Base-by-base conservation (phyloP, 2,797 vertebrate species). In the Acridotheres tristis region DNA sequence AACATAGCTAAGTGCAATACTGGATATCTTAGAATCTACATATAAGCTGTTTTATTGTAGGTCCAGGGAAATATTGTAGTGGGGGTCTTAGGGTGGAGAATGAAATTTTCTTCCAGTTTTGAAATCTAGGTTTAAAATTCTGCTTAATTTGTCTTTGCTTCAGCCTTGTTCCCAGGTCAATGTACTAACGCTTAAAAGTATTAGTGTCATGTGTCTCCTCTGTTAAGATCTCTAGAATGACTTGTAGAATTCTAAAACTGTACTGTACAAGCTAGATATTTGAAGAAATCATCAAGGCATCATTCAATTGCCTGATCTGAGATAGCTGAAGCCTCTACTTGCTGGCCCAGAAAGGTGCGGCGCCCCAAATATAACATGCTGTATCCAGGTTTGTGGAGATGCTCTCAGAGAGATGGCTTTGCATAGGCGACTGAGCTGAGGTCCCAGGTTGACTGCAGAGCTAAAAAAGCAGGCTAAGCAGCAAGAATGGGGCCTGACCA, bases 401-500 rank as follows among this genome's bases (percentile, higher is more conserved):
- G 5, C 13, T 65, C 4, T 47, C 38, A 38, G 57, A 25, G 53
- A 36, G 59, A 32, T 77, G 25, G 15, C 54, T 77, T 51, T 82
- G 78, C 40, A 45, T 10, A 43, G 47, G 19, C 29, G 61, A 0
- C 16, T 73, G 72, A 66, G 34, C 20, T 58, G 75, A 69, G 40
- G 45, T 51, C 15, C 22, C n/a, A 53, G 18, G 9, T 15, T 48
- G 47, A 74, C 53, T 74, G 38, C 76, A 61, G 34, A 71, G 59
- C 40, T 78, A 10, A 45, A 50, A 59, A 51, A 32, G 10, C 51
- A 55, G 45, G 36, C 3, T 3, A 26, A 67, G 17, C 16, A 38
- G 15, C 19, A 50, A n/a, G 53, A 61, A 16, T 0, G 2, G 53
- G 36, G 47, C 38, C 21, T 68, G n/a, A 13, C 40, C 5, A 1